These are phyloP conservation scores for Cheilosia soror DNA, from an alignment of 2,888 invertebrate species.

Conservation along the genomic window DNA sequence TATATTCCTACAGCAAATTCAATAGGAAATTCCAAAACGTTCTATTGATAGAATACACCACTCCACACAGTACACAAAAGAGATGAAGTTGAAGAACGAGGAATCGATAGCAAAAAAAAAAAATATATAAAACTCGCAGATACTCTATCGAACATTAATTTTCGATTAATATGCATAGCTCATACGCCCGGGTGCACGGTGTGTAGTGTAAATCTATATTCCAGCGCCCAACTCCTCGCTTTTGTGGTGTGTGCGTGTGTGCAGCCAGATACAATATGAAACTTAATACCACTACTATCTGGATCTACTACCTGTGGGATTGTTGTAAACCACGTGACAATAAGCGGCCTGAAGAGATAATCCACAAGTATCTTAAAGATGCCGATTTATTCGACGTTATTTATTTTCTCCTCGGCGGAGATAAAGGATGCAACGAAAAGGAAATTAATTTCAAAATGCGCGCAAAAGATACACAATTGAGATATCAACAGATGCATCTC, in stretches of 20 bases:
- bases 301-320: conserved; percentile 66
- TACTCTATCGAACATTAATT: conserved; percentile 51
- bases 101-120: neutral
- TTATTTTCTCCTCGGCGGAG: conserved; percentile 7
- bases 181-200: conserved; percentile 73
- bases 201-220: conserved; percentile 29
- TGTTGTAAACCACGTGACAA: conserved; percentile 65
- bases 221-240: conserved; percentile 39
- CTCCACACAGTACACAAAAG: conserved; percentile 3
- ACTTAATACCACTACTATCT: conserved; percentile 38
- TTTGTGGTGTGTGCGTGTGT: conserved; percentile 13
- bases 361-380: conserved; percentile 69
- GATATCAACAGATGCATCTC: conserved; percentile 74
- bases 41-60: conserved; percentile 15
- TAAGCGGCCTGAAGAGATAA: conserved; percentile 51
- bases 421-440: conserved; percentile 36
- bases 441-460: conserved; percentile 38
- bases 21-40: conserved; percentile 53
- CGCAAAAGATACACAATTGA: conserved; percentile 33
- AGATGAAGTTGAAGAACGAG: conserved; percentile 10
- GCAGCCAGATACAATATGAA: conserved; percentile 2
- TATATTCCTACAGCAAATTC: neutral
- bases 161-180: conserved; percentile 74
- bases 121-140: neutral
- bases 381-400: neutral